These are phyloP conservation scores for Zosterops japonicus DNA, from an alignment of 2,113 vertebrate genomes.

Conservation along the genomic window DNA sequence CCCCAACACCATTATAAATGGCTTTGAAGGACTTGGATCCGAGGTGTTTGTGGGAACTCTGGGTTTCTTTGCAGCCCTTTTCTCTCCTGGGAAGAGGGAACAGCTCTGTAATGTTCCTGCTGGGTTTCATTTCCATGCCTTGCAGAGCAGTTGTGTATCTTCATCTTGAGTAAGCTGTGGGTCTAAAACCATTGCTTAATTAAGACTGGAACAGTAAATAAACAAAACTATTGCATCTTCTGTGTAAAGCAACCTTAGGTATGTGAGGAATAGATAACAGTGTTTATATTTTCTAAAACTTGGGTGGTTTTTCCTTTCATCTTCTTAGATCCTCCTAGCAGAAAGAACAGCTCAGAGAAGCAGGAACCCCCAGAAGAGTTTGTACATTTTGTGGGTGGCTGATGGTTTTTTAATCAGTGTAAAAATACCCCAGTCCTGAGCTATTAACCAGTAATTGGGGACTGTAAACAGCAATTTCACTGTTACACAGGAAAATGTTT, in stretches of 20 bases:
- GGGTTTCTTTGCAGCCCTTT: background rate
- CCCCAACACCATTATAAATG: background rate
- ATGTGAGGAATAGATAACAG: slow-evolving; percentile 17
- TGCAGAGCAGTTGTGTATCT: background rate
- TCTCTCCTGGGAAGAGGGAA: background rate
- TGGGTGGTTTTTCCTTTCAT: background rate
- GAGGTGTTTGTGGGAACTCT: background rate
- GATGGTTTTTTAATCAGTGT: background rate
- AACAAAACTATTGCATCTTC: background rate
- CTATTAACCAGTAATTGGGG: background rate
- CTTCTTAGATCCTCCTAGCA: background rate
- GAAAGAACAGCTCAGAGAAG: background rate
- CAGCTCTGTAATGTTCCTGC: background rate
- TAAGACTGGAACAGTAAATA: slow-evolving; percentile 27
- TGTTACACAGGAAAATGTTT: background rate
- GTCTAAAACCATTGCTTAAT: slow-evolving; percentile 12
- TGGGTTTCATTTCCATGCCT: background rate
- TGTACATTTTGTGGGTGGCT: slow-evolving; percentile 8
- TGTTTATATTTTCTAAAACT: background rate
- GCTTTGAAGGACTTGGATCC: background rate
- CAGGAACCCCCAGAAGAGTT: background rate
- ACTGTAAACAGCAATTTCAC: background rate
- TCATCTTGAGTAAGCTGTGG: background rate
- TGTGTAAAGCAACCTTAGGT: background rate
- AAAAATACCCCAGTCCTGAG: background rate